Percentiles rank a stretch among this genome's conserved stretches.
Evolutionary conservation across 2,797 vertebrate species (phyloP).

Genomic region (Syngnathus rostellatus): DNA sequence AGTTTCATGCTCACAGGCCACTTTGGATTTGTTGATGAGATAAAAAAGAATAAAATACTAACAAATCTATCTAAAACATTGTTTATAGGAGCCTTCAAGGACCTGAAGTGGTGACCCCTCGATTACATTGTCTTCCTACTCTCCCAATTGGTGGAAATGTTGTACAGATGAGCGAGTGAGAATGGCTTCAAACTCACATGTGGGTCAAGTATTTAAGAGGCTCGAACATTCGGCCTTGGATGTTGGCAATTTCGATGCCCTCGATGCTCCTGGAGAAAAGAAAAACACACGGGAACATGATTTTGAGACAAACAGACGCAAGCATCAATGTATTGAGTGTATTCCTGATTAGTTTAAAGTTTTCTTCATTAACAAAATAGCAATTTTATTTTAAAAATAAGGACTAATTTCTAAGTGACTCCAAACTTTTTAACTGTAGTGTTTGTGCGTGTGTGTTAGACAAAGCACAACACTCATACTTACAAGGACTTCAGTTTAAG

Average conservation of each 20-base stretch:
- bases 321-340: neutral
- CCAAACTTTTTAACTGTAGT: neutral
- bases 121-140: neutral
- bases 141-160: neutral
- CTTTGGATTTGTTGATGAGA: too few species aligned
- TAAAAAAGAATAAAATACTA: too few species aligned
- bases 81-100: too few species aligned
- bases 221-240: slow-evolving; percentile 89
- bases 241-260: slow-evolving; percentile 89
- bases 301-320: neutral
- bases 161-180: neutral
- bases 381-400: too few species aligned
- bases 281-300: neutral
- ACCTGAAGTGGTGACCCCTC: too few species aligned
- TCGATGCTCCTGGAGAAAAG: slow-evolving; percentile 81
- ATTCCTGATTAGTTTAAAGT: too few species aligned
- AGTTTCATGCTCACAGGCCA: neutral
- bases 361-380: too few species aligned
- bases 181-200: slow-evolving; percentile 76
- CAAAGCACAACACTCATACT: slow-evolving; percentile 53
- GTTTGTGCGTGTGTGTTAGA: neutral
- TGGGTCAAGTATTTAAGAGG: slow-evolving; percentile 90
- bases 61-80: too few species aligned
- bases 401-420: too few species aligned
- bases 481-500: slow-evolving; percentile 89